Conservation (phyloP, 2,797 vertebrate genomes). For the Acanthurus lineatus region DNA sequence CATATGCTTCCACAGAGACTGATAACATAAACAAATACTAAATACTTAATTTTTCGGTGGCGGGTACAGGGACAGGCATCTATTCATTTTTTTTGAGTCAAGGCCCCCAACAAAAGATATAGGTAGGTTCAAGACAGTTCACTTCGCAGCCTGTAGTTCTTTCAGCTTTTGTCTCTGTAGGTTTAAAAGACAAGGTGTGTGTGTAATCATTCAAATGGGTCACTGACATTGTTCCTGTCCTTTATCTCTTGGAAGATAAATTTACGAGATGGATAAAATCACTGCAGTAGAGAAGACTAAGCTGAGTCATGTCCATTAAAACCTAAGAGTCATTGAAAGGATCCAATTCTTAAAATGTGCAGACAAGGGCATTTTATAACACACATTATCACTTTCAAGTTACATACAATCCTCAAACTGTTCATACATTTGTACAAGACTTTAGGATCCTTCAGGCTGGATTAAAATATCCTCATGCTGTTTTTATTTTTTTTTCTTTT, state of each 20-base stretch:
- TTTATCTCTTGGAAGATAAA: not conserved
- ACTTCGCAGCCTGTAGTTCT: not conserved
- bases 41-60: not conserved
- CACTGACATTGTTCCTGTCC: slow-evolving; percentile 3
- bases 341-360: slow-evolving; percentile 6
- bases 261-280: not conserved
- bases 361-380: slow-evolving; percentile 9
- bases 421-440: not conserved
- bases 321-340: not conserved
- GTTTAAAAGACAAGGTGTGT: slow-evolving; percentile 9
- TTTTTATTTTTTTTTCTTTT: not conserved
- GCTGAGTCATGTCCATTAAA: slow-evolving; percentile 14
- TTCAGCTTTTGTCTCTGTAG: not conserved
- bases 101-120: not conserved
- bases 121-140: not conserved
- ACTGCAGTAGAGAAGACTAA: not conserved
- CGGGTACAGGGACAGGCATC: not conserved
- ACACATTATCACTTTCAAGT: not conserved
- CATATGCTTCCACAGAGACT: not conserved
- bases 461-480: not conserved
- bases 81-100: not conserved
- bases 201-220: slow-evolving; percentile 10
- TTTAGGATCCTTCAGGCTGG: not conserved
- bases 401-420: not conserved
- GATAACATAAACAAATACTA: not conserved